phyloP scores from a whole-genome alignment of 1,140 invertebrate genomes.

The Drosophila kikkawai region DNA sequence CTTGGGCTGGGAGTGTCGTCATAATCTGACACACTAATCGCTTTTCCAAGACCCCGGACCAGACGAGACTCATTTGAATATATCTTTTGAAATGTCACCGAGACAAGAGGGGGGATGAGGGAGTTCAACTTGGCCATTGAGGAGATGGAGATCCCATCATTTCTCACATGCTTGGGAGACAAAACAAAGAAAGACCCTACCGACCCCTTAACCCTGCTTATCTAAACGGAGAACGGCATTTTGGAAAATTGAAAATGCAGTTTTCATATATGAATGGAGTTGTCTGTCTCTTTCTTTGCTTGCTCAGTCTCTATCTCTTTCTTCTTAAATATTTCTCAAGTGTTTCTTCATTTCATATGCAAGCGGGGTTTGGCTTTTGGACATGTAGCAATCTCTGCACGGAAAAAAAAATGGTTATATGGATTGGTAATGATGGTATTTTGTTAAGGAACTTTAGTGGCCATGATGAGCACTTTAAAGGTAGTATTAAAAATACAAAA shows the following conservation, averaged over 20 bases:
- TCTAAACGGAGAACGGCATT: slow-evolving; percentile 19
- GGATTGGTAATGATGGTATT: neutral
- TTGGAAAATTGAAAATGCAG: slow-evolving; percentile 43
- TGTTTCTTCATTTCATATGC: slow-evolving; percentile 35
- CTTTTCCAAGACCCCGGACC: slow-evolving; percentile 5
- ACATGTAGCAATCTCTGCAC: slow-evolving; percentile 35
- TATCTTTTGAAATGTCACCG: slow-evolving; percentile 38
- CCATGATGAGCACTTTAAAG: neutral
- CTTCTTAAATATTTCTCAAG: slow-evolving; percentile 10
- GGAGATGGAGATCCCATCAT: slow-evolving; percentile 29
- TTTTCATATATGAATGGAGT: slow-evolving; percentile 25
- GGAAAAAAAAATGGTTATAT: slow-evolving; percentile 13
- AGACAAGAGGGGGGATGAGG: neutral
- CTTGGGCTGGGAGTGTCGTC: slow-evolving; percentile 21
- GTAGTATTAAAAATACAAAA: neutral
- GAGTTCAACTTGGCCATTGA: slow-evolving; percentile 26
- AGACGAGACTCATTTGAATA: slow-evolving; percentile 35
- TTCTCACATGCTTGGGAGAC: slow-evolving; percentile 48
- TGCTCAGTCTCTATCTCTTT: neutral
- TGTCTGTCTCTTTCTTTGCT: neutral
- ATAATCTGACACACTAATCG: slow-evolving; percentile 50
- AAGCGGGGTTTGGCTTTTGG: slow-evolving; percentile 15
- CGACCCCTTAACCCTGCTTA: slow-evolving; percentile 22
- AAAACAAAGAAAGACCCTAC: slow-evolving; percentile 1
- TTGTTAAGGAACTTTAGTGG: neutral